Conservation (phyloP, 2,888 invertebrate species). For the Drosophila percnosoma region DNA sequence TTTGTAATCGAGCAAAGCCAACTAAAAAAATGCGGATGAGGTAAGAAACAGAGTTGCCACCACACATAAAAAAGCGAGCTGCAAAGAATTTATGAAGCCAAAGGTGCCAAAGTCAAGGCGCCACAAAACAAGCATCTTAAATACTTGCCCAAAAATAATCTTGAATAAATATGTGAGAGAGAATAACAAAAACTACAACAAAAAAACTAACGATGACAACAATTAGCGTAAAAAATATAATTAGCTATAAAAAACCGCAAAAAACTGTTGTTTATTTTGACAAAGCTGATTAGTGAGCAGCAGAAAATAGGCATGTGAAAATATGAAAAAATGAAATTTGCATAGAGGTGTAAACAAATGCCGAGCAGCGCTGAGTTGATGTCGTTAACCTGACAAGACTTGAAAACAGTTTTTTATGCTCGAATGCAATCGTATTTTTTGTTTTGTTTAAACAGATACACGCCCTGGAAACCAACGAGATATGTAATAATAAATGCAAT, state of each 20-base stretch:
- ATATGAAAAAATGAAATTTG: conserved; percentile 14
- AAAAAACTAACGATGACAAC: conserved; percentile 21
- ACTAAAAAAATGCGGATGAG: conserved; percentile 25
- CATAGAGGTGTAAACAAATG: conserved; percentile 10
- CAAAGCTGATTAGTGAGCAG: conserved; percentile 48
- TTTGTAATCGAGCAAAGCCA: conserved; percentile 21
- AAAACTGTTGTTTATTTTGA: conserved; percentile 31
- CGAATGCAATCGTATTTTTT: neutral
- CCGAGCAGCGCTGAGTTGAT: neutral
- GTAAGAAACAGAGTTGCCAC: conserved; percentile 38
- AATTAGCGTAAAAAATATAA: conserved; percentile 44
- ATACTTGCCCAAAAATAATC: conserved; percentile 56
- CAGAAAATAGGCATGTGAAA: conserved; percentile 3
- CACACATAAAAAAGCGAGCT: conserved; percentile 1
- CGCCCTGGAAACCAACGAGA: conserved; percentile 29
- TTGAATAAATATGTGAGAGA: conserved; percentile 58
- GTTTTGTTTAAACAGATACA: conserved; percentile 9
- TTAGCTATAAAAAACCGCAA: conserved; percentile 3
- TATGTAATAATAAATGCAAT: conserved; percentile 33
- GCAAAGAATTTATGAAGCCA: conserved; percentile 1
- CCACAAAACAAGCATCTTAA: conserved; percentile 25
- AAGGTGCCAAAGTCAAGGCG: conserved; percentile 2
- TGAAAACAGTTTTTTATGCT: conserved; percentile 1
- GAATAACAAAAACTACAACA: neutral
- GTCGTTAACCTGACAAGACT: conserved; percentile 20